Percentiles rank a stretch among this genome's conserved stretches.
These are phyloP conservation scores for Cynocephalus volans DNA, from an alignment of 2,113 vertebrate genomes.

Conservation along the genomic window DNA sequence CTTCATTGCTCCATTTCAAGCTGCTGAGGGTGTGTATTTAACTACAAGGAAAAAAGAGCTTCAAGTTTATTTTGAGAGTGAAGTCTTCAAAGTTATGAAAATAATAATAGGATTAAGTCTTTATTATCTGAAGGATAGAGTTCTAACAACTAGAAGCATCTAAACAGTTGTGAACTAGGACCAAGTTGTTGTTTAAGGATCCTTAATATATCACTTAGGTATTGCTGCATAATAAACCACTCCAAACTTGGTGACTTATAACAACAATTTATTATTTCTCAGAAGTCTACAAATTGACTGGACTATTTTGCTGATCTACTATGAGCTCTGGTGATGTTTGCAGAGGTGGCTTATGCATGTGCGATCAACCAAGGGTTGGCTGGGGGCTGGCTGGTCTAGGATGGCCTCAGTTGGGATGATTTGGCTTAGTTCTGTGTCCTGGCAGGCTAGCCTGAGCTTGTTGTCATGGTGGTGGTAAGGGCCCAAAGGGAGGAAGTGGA, in stretches of 20 bases:
- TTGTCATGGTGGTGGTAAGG: not conserved
- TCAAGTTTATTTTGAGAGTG: conserved; percentile 44
- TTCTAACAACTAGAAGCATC: conserved; percentile 53
- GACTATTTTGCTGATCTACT: not conserved
- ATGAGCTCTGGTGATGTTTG: not conserved
- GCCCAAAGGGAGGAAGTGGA: not conserved
- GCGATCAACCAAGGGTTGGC: not conserved
- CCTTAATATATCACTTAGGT: not conserved
- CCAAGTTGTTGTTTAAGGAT: conserved; percentile 24
- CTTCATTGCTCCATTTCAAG: not conserved
- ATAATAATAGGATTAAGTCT: not conserved
- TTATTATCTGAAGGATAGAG: conserved; percentile 25
- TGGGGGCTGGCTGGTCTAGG: not conserved
- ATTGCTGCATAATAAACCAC: conserved; percentile 10
- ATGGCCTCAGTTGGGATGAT: not conserved
- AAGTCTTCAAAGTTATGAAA: conserved; percentile 44
- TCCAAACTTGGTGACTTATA: not conserved
- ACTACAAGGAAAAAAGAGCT: not conserved
- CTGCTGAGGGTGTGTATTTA: not conserved
- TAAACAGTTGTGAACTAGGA: not conserved
- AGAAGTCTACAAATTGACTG: not conserved
- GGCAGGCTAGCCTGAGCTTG: not conserved
- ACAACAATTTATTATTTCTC: not conserved
- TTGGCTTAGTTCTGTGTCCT: not conserved
- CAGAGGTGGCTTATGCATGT: not conserved